These are phyloP conservation scores for human (Homo sapiens) DNA, from an alignment of 2,113 vertebrate species.

Conservation along the genomic window DNA sequence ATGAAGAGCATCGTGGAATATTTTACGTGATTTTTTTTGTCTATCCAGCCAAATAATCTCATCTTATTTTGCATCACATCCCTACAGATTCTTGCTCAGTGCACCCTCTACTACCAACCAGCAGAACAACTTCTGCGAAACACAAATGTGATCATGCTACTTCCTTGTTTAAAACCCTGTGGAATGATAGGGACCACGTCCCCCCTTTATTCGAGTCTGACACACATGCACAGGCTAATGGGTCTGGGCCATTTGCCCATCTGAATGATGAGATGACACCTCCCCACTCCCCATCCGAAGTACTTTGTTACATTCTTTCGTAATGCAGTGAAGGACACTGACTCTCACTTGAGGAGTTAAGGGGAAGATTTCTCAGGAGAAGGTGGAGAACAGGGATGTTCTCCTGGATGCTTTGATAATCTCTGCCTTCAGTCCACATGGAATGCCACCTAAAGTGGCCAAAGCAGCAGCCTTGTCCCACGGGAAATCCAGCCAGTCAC, in stretches of 20 bases:
- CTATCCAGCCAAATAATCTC: not conserved
- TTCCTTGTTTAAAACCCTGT: not conserved
- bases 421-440: not conserved
- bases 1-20: not conserved
- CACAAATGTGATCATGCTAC: not conserved
- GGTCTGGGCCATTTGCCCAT: rapidly evolving
- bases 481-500: not conserved
- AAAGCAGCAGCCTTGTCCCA: not conserved
- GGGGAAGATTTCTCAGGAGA: not conserved
- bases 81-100: not conserved
- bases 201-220: not conserved
- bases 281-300: rapidly evolving
- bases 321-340: not conserved
- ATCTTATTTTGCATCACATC: not conserved
- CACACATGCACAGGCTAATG: rapidly evolving
- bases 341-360: not conserved
- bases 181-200: rapidly evolving
- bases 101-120: not conserved
- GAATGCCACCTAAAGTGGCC: not conserved
- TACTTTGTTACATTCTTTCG: not conserved
- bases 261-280: not conserved
- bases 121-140: not conserved
- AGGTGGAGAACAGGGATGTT: not conserved
- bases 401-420: no score
- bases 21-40: not conserved